Base-by-base conservation (phyloP, 2,888 invertebrate species). In the Quadriops clusia region DNA sequence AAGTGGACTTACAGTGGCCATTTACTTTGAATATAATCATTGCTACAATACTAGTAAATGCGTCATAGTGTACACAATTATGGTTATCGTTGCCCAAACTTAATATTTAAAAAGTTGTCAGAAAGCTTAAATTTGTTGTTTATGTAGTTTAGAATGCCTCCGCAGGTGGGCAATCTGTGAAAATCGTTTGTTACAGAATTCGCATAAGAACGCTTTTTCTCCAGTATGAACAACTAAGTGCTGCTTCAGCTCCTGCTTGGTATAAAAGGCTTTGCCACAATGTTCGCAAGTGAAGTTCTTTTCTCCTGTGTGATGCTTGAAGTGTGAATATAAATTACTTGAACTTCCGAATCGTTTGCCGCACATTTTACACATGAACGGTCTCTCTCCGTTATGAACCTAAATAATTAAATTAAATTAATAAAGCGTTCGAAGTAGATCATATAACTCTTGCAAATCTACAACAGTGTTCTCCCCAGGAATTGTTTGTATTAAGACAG, bases 311-410 rank as follows among this genome's bases (percentile, higher is more conserved):
- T 51, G 51, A 32, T 50, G 50, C 36, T 46, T 47, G 16, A 49
- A 38, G 39, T 51, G 49, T 5, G 51, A 47, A 38, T 49, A 50
- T 17, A 51, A 35, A 45, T 51, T 51, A 34, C 51, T 51, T 4
- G 48, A 48, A 38, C 49, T 50, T 3, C 49, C 51, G 32, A 50
- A 51, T 5, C 45, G 38, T 39, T 50, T 53, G 1, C 47, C 47
- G 24, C 53, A 53, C 32, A 47, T 45, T 32, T 45, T 47, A 33
- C 53, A 53, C 5, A 45, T 36, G 34, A 49, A 53, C 5, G 53
- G 53, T n/a, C 53, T 39, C 25, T 49, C 51, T 3, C 51, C 50
- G 28, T 49, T 53, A 22, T 53, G 53, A 8, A 53, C 48, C 50
- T 50, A 26, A 27, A 41, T n/a, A n/a, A n/a, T 36, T 8, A 25